Evolutionary conservation across 2,888 invertebrate genomes (phyloP).

Genomic region (Nymphalis c-album): DNA sequence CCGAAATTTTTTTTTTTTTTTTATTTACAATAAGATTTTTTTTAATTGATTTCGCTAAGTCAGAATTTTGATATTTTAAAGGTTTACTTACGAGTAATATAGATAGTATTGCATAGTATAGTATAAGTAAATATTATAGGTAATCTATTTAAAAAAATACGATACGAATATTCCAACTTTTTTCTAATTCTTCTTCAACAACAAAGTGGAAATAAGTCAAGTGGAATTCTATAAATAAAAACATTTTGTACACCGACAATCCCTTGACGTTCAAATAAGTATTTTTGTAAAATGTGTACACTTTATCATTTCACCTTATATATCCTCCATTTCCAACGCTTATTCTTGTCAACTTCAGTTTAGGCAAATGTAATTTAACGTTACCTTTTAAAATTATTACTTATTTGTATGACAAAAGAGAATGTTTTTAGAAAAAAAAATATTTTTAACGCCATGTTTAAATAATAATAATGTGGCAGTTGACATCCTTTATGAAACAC

Average conservation of each 20-base stretch:
- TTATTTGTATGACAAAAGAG: constrained; percentile 24
- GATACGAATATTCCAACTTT: neutral
- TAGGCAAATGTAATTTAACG: constrained; percentile 34
- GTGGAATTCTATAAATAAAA: constrained; percentile 26
- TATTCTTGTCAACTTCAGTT: constrained; percentile 38
- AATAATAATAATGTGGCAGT: constrained; percentile 18
- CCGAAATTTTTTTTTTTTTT: no score
- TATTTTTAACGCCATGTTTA: constrained; percentile 12
- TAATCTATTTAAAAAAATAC: no score
- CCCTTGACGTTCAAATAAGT: constrained; percentile 30
- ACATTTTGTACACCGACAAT: constrained; percentile 30
- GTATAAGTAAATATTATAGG: no score
- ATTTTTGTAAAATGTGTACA: constrained; percentile 27
- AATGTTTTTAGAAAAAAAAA: constrained; percentile 13
- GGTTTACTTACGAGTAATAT: no score
- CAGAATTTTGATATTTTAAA: neutral
- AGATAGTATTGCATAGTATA: no score
- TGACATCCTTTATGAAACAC: constrained; percentile 14
- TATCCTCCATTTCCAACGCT: constrained; percentile 29
- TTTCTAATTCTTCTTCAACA: neutral
- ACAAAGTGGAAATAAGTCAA: constrained; percentile 13
- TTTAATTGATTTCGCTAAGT: no score
- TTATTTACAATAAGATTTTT: no score
- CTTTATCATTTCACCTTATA: constrained; percentile 32
- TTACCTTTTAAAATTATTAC: constrained; percentile 33